Evolutionary conservation across 1,140 invertebrate genomes (phyloP).

Genomic region (Leptopilina boulardi): DNA sequence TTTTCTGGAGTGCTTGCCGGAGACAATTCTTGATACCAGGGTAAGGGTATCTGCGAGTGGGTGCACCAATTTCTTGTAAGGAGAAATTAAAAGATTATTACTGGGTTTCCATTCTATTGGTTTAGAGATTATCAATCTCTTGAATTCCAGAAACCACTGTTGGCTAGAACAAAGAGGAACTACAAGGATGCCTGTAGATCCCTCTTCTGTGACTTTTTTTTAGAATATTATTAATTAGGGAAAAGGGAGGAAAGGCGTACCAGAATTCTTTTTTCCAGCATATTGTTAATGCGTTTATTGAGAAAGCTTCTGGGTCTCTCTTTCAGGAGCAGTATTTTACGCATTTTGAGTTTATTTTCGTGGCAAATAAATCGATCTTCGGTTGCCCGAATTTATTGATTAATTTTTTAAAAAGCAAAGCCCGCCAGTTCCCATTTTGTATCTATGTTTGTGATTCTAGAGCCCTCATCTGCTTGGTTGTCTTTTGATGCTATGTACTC

Average conservation of each 20-base stretch:
- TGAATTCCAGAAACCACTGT: constrained; percentile 57
- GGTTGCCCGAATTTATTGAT: too few species aligned
- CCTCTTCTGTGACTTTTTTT: constrained; percentile 57
- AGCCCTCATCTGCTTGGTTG: constrained; percentile 36
- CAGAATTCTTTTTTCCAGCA: too few species aligned
- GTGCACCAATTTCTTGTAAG: not conserved
- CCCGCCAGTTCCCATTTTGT: constrained; percentile 43
- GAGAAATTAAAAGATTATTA: constrained; percentile 34
- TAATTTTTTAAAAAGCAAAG: constrained; percentile 34
- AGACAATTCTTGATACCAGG: too few species aligned
- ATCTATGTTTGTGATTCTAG: not conserved
- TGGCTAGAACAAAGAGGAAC: constrained; percentile 63
- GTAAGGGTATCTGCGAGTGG: constrained; percentile 4
- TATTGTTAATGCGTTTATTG: too few species aligned
- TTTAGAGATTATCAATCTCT: too few species aligned
- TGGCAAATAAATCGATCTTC: too few species aligned
- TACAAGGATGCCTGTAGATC: constrained; percentile 52
- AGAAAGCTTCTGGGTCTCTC: constrained; percentile 46
- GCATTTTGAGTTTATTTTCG: too few species aligned
- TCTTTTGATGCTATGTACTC: constrained; percentile 37
- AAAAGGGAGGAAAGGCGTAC: constrained; percentile 56
- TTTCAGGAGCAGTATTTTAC: too few species aligned
- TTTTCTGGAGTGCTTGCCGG: too few species aligned
- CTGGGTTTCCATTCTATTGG: not conserved
- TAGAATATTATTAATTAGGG: constrained; percentile 47